These are phyloP conservation scores for Thymelicus sylvestris DNA, from an alignment of 2,888 invertebrate genomes.

Conservation along the genomic window DNA sequence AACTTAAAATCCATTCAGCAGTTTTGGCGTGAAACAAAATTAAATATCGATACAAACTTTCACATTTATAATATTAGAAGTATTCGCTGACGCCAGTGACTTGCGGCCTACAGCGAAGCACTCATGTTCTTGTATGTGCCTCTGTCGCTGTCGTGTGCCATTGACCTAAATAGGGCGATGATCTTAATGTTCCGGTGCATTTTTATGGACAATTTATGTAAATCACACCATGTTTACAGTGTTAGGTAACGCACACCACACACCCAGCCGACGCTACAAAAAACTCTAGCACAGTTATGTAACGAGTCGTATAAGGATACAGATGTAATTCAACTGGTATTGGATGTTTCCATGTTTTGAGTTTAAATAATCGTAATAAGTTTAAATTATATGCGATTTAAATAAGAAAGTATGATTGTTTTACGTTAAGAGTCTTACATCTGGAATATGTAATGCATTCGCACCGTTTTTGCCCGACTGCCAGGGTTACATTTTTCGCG, in stretches of 20 bases:
- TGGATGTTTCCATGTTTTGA: slow-evolving; percentile 18
- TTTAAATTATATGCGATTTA: slow-evolving; percentile 1
- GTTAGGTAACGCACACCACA: slow-evolving; percentile 18
- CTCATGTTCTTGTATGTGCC: slow-evolving; percentile 45
- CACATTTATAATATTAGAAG: background rate
- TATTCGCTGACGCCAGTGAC: background rate
- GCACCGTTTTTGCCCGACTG: too few species aligned
- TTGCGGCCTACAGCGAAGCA: slow-evolving; percentile 13
- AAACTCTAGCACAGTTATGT: slow-evolving; percentile 27
- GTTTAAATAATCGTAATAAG: background rate
- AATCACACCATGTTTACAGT: slow-evolving; percentile 40
- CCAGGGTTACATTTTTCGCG: too few species aligned
- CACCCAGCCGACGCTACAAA: background rate
- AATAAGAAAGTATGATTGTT: too few species aligned
- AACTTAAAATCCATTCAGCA: too few species aligned
- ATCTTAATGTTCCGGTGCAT: slow-evolving; percentile 50
- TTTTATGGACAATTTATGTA: slow-evolving; percentile 54
- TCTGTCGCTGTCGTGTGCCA: slow-evolving; percentile 50
- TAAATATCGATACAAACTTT: background rate
- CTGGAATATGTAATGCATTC: too few species aligned
- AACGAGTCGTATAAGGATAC: slow-evolving; percentile 21
- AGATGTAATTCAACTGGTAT: slow-evolving; percentile 1
- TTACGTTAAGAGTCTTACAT: too few species aligned
- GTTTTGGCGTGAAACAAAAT: background rate
- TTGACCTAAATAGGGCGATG: slow-evolving; percentile 52